phyloP scores from a whole-genome alignment of 2,888 invertebrate species.

The Cheilosia grossa region DNA sequence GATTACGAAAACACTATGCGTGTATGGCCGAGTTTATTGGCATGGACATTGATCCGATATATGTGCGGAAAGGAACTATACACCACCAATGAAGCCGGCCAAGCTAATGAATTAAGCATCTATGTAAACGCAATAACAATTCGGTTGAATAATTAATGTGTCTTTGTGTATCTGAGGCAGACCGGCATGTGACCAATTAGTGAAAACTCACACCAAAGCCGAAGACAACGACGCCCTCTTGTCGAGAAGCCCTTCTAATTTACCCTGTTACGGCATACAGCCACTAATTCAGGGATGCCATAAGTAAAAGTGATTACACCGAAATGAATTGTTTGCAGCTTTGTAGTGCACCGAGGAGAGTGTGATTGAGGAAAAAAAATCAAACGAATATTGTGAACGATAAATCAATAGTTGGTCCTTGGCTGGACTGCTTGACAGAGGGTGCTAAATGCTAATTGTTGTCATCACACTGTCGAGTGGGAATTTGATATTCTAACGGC shows the following conservation, averaged over 20 bases:
- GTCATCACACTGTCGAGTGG: slow-evolving; percentile 43
- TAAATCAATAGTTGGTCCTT: slow-evolving; percentile 25
- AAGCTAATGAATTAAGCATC: slow-evolving; percentile 73
- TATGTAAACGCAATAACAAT: slow-evolving; percentile 73
- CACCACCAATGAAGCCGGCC: slow-evolving; percentile 20
- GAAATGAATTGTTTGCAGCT: slow-evolving; percentile 52
- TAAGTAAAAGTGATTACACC: slow-evolving; percentile 57
- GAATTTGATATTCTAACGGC: slow-evolving; percentile 28
- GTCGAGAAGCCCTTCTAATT: slow-evolving; percentile 65
- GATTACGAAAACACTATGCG: slow-evolving; percentile 57
- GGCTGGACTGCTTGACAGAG: not conserved
- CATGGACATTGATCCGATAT: slow-evolving; percentile 61
- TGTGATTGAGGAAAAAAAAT: not conserved
- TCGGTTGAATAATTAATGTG: slow-evolving; percentile 71
- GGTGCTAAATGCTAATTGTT: slow-evolving; percentile 44
- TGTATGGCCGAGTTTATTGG: slow-evolving; percentile 56
- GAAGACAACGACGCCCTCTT: slow-evolving; percentile 20
- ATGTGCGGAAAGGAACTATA: slow-evolving; percentile 54
- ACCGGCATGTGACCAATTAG: slow-evolving; percentile 72
- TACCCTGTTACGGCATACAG: slow-evolving; percentile 53
- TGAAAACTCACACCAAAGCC: slow-evolving; percentile 3
- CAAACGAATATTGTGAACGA: not conserved
- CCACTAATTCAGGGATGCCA: slow-evolving; percentile 50
- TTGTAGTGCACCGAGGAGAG: slow-evolving; percentile 3
- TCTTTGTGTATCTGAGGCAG: slow-evolving; percentile 55